These are phyloP conservation scores for Chrysocyon brachyurus DNA, from an alignment of 2,797 vertebrate genomes.

Conservation along the genomic window DNA sequence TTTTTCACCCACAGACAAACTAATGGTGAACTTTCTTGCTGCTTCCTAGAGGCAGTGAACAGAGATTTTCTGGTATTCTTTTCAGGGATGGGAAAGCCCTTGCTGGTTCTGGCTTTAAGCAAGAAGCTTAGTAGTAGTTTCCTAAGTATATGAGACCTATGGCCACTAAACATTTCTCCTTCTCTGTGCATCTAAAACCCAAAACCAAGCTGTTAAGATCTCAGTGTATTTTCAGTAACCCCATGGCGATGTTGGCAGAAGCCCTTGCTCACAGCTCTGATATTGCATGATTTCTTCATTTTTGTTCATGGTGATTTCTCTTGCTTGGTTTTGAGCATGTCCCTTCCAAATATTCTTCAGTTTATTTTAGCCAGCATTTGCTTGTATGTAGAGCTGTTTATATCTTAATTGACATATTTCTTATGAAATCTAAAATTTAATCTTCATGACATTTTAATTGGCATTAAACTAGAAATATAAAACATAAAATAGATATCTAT, in stretches of 20 bases:
- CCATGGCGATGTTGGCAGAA: not conserved
- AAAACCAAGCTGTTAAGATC: not conserved
- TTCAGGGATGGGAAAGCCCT: not conserved
- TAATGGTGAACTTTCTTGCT: not conserved
- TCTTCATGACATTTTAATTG: constrained; percentile 68
- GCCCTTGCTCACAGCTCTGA: not conserved
- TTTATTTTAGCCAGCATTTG: constrained; percentile 52
- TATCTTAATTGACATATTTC: constrained; percentile 44
- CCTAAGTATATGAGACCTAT: not conserved
- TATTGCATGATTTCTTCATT: constrained; percentile 1
- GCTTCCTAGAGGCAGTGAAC: not conserved
- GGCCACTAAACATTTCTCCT: not conserved
- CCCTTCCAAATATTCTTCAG: constrained; percentile 55
- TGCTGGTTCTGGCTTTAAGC: not conserved
- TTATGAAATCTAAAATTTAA: constrained; percentile 65
- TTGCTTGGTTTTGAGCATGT: constrained; percentile 29
- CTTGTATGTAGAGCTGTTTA: not conserved
- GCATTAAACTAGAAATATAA: constrained; percentile 54
- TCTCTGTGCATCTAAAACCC: constrained; percentile 27
- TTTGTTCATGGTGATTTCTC: constrained; percentile 44
- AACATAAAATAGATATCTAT: constrained; percentile 9
- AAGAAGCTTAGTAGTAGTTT: not conserved
- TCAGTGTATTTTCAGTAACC: not conserved
- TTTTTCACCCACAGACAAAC: not conserved
- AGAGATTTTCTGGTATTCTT: not conserved